Conservation (phyloP, 1,140 invertebrate species). For the Ostrea denselamellosa region DNA sequence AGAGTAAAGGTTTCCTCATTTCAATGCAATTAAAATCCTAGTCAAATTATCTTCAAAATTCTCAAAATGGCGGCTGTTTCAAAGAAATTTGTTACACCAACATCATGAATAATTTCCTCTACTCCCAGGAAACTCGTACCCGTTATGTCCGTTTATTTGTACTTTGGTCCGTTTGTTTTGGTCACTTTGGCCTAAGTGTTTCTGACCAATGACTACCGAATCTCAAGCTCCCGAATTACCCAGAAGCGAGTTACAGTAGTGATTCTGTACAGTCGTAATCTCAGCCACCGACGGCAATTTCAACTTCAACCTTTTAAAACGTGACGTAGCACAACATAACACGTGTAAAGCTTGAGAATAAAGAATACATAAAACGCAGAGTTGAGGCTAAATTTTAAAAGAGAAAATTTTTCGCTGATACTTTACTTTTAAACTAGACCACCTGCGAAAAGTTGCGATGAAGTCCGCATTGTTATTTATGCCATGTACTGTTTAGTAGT, state of each 20-base stretch:
- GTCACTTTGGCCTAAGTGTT: neutral
- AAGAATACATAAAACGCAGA: neutral
- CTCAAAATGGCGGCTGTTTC: slow-evolving; percentile 30
- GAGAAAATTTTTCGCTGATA: neutral
- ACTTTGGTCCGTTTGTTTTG: slow-evolving; percentile 24
- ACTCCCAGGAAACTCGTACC: neutral
- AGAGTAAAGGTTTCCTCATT: slow-evolving; percentile 37
- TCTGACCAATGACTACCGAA: slow-evolving; percentile 22
- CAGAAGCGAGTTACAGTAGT: slow-evolving; percentile 31
- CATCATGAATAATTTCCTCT: neutral
- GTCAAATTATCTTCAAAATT: slow-evolving; percentile 6
- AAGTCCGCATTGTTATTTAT: too few relatives aligned
- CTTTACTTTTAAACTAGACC: neutral
- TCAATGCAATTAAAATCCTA: slow-evolving; percentile 22
- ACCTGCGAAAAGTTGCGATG: neutral
- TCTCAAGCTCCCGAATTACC: neutral
- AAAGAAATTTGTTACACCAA: slow-evolving; percentile 9
- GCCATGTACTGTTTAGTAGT: too few relatives aligned
- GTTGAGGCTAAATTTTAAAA: neutral
- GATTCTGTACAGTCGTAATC: neutral
- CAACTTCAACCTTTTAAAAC: slow-evolving; percentile 24
- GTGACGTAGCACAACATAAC: slow-evolving; percentile 23
- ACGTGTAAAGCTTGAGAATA: neutral
- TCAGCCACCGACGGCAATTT: slow-evolving; percentile 15
- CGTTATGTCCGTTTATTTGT: neutral